Evolutionary conservation across 2,797 vertebrate species (phyloP).

Genomic region (Alca torda): DNA sequence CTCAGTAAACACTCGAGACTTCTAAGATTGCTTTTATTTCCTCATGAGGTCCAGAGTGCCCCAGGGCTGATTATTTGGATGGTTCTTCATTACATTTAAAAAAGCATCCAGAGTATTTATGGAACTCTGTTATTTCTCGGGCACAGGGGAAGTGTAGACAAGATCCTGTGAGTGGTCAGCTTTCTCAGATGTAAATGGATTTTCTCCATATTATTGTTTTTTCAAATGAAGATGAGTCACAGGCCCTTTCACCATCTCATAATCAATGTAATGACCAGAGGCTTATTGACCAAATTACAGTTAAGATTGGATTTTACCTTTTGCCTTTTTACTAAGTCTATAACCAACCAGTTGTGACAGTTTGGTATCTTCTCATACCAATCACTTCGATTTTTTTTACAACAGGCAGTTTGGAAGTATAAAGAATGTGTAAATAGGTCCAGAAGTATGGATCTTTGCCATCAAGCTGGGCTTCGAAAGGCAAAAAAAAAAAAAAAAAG

Average conservation of each 20-base stretch:
- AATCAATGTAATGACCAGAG: not conserved
- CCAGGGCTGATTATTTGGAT: not conserved
- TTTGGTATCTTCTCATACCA: not conserved
- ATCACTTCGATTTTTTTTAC: not conserved
- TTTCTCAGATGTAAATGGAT: not conserved
- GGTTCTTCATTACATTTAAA: not conserved
- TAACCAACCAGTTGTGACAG: not conserved
- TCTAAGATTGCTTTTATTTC: not conserved
- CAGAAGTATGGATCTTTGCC: not conserved
- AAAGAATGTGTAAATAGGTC: not conserved
- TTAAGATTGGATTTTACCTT: not conserved
- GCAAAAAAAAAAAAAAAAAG: not conserved
- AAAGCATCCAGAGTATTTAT: not conserved
- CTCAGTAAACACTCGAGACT: not conserved
- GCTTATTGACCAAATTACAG: not conserved
- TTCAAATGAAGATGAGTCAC: not conserved
- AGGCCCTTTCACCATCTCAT: not conserved
- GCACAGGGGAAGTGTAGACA: not conserved
- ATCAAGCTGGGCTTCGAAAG: not conserved
- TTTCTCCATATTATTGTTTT: not conserved
- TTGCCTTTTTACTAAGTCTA: not conserved
- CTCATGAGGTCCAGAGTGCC: not conserved
- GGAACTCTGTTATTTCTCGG: not conserved
- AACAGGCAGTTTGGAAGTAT: not conserved
- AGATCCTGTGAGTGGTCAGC: not conserved